Conservation (phyloP, 2,888 invertebrate species). For the Mimas tiliae region DNA sequence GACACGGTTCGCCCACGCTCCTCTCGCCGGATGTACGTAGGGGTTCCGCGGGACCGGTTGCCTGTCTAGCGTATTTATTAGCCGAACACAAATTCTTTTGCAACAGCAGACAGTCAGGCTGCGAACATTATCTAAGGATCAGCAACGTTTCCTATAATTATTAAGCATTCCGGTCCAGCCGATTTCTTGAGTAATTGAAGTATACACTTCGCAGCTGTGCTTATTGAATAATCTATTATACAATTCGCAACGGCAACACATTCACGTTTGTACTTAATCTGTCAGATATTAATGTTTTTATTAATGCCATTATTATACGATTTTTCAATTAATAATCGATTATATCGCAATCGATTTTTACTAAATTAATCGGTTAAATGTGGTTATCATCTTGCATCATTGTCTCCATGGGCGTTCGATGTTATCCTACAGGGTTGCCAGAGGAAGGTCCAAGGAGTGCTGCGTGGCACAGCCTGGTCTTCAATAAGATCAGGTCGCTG, state of each 20-base stretch:
- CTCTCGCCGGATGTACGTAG: slow-evolving; percentile 82
- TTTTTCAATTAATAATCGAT: slow-evolving; percentile 57
- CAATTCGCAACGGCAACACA: slow-evolving; percentile 57
- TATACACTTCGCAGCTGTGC: slow-evolving; percentile 70
- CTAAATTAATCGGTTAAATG: slow-evolving; percentile 25
- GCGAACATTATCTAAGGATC: slow-evolving; percentile 73
- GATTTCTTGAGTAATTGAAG: slow-evolving; percentile 67
- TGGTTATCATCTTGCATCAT: slow-evolving; percentile 27
- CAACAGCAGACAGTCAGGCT: slow-evolving; percentile 80
- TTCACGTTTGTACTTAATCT: slow-evolving; percentile 47
- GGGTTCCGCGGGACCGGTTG: slow-evolving; percentile 78
- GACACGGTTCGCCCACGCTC: slow-evolving; percentile 68
- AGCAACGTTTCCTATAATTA: slow-evolving; percentile 78
- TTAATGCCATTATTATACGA: slow-evolving; percentile 47
- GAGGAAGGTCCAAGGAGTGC: slow-evolving; percentile 79
- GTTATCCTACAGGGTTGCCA: slow-evolving; percentile 68
- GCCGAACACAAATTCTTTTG: slow-evolving; percentile 60
- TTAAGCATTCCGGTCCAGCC: slow-evolving; percentile 74
- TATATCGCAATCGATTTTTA: slow-evolving; percentile 45
- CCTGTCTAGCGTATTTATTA: slow-evolving; percentile 60
- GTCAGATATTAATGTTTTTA: slow-evolving; percentile 36
- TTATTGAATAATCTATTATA: slow-evolving; percentile 72
- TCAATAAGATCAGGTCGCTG: slow-evolving; percentile 94
- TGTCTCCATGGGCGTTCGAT: slow-evolving; percentile 29
- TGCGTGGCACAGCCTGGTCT: slow-evolving; percentile 90